Evolutionary conservation across 2,888 invertebrate genomes (phyloP), one percentile per base, ranked within the genome.

Genomic region (Cryptocephalus moraei): DNA sequence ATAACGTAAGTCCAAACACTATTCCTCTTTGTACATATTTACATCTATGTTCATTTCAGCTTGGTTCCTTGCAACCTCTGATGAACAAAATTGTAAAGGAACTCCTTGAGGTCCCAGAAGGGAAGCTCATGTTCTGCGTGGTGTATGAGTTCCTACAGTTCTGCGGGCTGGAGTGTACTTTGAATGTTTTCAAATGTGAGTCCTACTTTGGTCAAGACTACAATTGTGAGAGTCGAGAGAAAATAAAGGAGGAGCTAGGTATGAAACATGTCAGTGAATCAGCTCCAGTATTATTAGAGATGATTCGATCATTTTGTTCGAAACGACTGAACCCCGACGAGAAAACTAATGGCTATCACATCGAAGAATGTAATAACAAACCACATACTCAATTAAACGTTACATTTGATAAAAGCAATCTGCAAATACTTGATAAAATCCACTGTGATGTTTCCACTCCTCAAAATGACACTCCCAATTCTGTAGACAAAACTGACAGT

Each of bases 361-460:
- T 22, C 36, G 36, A 36, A 36, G 36, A 36, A 36, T n/a, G 12
- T 36, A 36, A 36, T 6, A n/a, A 36, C 4, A 36, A 36, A 12
- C n/a, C 36, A 12, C n/a, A 4, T 6, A n/a, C 11, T 6, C n/a
- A 36, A 11, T 36, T 36, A 12, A 36, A 36, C 12, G 12, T 12
- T 12, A 36, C 36, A 4, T 36, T 36, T 36, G 36, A 36, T 11
- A 11, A 11, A 2, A 36, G 36, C 12, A 36, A 36, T 36, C 36
- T 6, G 11, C n/a, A 22, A 6, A 22, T 22, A 36, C 12, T 12
- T 6, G 6, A 36, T 36, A 36, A 36, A 11, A 36, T 11, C 12
- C n/a, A 36, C 11, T 36, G 4, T 36, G 36, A 9, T 41, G 42
- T 32, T 47, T 44, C 14, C 47, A 46, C 32, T 47, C 42, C 8